phyloP scores from a whole-genome alignment of 2,113 vertebrate genomes.

The Donacobius atricapilla region DNA sequence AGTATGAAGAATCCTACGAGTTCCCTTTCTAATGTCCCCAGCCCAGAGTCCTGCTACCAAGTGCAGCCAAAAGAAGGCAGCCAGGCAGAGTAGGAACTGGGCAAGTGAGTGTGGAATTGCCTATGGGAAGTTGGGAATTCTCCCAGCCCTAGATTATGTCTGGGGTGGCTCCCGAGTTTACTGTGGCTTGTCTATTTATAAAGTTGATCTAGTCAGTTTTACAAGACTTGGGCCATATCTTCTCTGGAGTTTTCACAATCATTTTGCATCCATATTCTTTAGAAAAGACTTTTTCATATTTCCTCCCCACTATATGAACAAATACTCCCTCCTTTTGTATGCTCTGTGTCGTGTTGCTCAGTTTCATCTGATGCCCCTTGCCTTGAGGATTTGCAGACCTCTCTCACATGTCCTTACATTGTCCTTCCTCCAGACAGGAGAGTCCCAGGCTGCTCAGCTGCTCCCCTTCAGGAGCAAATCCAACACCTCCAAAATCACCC shows the following conservation, averaged over 20 bases:
- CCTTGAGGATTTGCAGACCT: background rate
- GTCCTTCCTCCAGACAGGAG: background rate
- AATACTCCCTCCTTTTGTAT: background rate
- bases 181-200: background rate
- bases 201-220: background rate
- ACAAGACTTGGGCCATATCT: background rate
- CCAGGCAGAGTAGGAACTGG: background rate
- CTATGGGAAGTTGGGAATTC: background rate
- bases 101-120: accelerated
- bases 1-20: background rate
- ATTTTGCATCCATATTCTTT: background rate
- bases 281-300: background rate
- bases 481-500: background rate
- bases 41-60: background rate
- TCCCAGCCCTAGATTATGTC: background rate
- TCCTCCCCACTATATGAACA: background rate
- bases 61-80: background rate
- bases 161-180: background rate
- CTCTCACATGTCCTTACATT: background rate
- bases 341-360: background rate
- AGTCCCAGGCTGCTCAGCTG: background rate
- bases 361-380: background rate
- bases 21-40: background rate
- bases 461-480: background rate
- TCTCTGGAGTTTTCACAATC: background rate